phyloP scores from a whole-genome alignment of 2,888 invertebrate species.

The Calameuta pallipes region DNA sequence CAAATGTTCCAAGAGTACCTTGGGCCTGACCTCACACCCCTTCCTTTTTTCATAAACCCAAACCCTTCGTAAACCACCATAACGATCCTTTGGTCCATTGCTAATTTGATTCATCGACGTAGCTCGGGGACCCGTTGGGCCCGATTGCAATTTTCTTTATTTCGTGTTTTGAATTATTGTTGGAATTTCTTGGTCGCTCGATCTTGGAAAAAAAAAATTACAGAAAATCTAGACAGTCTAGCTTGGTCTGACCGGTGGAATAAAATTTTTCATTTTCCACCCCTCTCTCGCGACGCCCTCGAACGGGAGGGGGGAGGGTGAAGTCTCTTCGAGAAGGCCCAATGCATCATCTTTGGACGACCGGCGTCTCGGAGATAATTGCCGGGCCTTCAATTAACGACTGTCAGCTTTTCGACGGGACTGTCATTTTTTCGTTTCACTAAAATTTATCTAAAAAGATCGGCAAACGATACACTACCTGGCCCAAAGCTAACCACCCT shows the following conservation, averaged over 20 bases:
- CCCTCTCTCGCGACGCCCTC: constrained; percentile 7
- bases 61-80: neutral
- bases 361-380: constrained; percentile 7
- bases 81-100: neutral
- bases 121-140: neutral
- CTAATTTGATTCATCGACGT: neutral
- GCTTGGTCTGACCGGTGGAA: neutral
- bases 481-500: neutral
- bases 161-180: neutral
- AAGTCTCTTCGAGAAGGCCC: constrained; percentile 3
- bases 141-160: neutral
- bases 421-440: constrained; percentile 25
- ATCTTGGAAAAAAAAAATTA: neutral
- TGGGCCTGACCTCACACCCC: neutral
- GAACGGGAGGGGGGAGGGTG: too few relatives aligned
- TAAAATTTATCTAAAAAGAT: constrained; percentile 21
- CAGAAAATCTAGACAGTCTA: neutral
- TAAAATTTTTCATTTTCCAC: constrained; percentile 25
- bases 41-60: neutral
- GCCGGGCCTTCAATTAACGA: constrained; percentile 25
- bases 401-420: constrained; percentile 24
- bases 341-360: constrained; percentile 24
- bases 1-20: constrained; percentile 46
- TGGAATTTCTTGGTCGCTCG: neutral
- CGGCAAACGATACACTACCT: constrained; percentile 7